Base-by-base conservation (phyloP, 2,797 vertebrate species). In the Pyrocephalus nanus region DNA sequence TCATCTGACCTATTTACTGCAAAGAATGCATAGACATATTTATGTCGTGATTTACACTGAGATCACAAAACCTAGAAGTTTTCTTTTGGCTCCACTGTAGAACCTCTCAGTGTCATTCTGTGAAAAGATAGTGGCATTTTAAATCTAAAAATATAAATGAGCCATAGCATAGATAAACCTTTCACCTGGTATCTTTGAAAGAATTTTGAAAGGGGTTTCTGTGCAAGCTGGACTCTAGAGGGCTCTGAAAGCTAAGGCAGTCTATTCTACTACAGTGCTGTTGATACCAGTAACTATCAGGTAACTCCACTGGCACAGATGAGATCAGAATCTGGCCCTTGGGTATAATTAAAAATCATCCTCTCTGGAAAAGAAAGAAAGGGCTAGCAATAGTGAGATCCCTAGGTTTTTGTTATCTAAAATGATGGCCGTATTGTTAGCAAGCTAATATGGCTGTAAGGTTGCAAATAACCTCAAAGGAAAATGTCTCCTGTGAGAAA, bases 11-110 rank as follows among this genome's bases (percentile, higher is more conserved):
- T 89, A 85, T 54, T 67, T 79, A 84, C 74, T 76, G 25, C 48
- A 70, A 40, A 82, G 67, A 72, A 75, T 14, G 12, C 29, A n/a
- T 48, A 85, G 92, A 83, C 72, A n/a, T 82, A 70, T 96, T 96
- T 95, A 87, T 93, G 60, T 66, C 13, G 32, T 89, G 90, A 93
- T 95, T 93, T 95, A 95, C 45, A 43, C 38, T 43, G 64, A 90
- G 89, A 60, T 71, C 57, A 89, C 51, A 71, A 88, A 86, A 76
- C 71, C 42, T 67, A 12, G 36, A 84, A 34, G 55, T 70, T 94
- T 91, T 87, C 66, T 92, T 96, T 65, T 79, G 64, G 84, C 66
- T 88, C 18, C 22, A 20, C 71, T 82, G 74, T 79, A 74, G 71
- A 90, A 74, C 34, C 11, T 76, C 26, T 91, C 80, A 29, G 34